Base-by-base conservation (phyloP, 2,888 invertebrate species). In the Tinea pellionella region DNA sequence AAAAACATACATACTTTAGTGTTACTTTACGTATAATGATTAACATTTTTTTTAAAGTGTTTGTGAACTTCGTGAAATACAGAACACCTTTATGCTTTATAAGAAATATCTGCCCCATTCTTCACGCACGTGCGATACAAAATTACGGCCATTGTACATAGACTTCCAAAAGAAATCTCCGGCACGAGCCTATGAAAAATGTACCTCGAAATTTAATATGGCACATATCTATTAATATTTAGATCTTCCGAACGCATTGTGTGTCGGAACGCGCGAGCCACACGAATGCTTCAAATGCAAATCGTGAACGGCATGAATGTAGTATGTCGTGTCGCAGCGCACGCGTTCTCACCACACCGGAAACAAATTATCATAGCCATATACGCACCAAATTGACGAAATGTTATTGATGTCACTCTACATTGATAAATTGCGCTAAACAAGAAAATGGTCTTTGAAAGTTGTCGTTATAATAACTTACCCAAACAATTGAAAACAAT, bases 291-390 rank as follows among this genome's bases (percentile, higher is more conserved):
- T 87, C 86, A 86, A 84, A 87, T 87, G 86, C 87, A 87, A 87
- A 87, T 87, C 86, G 87, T 85, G 84, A 81, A 77, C 78, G 79
- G 80, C 73, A 82, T 86, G 84, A 87, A 83, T 83, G 86, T 85
- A 81, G 84, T 81, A 77, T 78, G 83, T 85, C 83, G 85, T 80
- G 84, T 69, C 74, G 67, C 74, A 15, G 57, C 51, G 87, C 85
- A 86, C 86, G 85, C 87, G 86, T 84, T 76, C 80, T 77, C 69
- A 65, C 69, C 76, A 30, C 77, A 80, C 85, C 87, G 87, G 87
- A 86, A 84, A 87, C 80, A 86, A 86, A 87, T 87, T 87, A 86
- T 85, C 87, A 86, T 87, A 83, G 71, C 87, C 87, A 83, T 87
- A 84, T 85, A 85, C 73, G 85, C 74, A 70, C 74, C 3, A 78